These are phyloP conservation scores for Cephus nigrinus DNA, from an alignment of 2,888 invertebrate genomes.

Conservation along the genomic window DNA sequence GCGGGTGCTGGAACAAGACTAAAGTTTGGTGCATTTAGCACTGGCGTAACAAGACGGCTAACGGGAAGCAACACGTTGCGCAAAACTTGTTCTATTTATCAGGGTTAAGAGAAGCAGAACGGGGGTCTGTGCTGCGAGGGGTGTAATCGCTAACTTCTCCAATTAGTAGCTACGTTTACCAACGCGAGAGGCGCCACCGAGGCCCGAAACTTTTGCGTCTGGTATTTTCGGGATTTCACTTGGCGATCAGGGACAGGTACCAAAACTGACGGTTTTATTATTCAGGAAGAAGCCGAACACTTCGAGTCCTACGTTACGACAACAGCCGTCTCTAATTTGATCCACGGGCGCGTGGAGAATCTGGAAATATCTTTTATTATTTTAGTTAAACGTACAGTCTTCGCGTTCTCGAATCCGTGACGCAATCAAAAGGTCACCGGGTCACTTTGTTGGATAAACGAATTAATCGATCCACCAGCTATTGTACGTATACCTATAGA, in stretches of 20 bases:
- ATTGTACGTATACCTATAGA: neutral
- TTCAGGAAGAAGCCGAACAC: neutral
- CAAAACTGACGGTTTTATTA: neutral
- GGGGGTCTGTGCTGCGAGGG: neutral
- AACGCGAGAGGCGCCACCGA: neutral
- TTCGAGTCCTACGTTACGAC: neutral
- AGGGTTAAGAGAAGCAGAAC: conserved; percentile 33
- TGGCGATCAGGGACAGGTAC: neutral
- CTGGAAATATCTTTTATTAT: too few relatives aligned
- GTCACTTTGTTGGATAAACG: too few relatives aligned
- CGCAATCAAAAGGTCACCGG: too few relatives aligned
- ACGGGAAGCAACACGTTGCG: conserved; percentile 49
- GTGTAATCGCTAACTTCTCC: conserved; percentile 1
- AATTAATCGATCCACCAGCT: too few relatives aligned
- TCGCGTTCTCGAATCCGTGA: too few relatives aligned
- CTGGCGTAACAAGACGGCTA: conserved; percentile 33
- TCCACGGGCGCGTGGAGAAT: too few relatives aligned
- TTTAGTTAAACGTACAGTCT: too few relatives aligned
- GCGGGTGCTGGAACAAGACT: conserved; percentile 15
- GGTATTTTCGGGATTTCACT: neutral
- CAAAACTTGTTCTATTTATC: conserved; percentile 54
- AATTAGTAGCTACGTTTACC: neutral
- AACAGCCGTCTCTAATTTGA: too few relatives aligned
- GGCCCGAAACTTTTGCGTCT: neutral
- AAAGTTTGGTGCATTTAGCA: conserved; percentile 35